Conservation (phyloP, 2,797 vertebrate genomes). For the Decapterus maruadsi region DNA sequence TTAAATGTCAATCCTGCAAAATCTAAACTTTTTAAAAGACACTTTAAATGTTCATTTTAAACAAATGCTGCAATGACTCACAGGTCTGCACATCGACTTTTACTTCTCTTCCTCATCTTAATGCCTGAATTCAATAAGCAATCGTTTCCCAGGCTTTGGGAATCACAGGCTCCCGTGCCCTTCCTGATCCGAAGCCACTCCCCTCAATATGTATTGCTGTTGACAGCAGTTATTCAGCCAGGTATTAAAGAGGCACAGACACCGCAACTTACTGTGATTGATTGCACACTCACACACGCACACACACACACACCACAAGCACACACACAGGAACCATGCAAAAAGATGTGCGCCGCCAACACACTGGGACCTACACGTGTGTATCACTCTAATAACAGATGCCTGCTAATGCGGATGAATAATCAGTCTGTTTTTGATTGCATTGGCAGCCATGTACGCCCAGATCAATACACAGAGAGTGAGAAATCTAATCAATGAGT, state of each 20-base stretch:
- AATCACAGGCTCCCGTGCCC: slow-evolving; percentile 2
- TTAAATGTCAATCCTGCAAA: not conserved
- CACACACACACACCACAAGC: not conserved
- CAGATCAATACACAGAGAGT: slow-evolving; percentile 30
- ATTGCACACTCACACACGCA: slow-evolving; percentile 26
- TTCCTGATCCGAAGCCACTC: slow-evolving; percentile 6
- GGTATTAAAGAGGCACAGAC: slow-evolving; percentile 24
- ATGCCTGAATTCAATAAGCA: slow-evolving; percentile 26
- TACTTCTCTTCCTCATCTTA: not conserved
- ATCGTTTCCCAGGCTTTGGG: not conserved
- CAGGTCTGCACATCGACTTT: not conserved
- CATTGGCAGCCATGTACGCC: slow-evolving; percentile 25
- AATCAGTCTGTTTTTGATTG: slow-evolving; percentile 31
- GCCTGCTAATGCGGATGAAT: slow-evolving; percentile 24
- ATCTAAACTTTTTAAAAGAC: not conserved
- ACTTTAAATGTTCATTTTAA: not conserved
- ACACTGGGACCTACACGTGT: not conserved
- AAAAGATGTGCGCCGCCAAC: not conserved
- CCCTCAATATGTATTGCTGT: slow-evolving; percentile 34
- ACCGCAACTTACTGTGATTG: slow-evolving; percentile 39
- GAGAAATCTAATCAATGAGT: slow-evolving; percentile 18
- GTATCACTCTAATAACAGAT: slow-evolving; percentile 23
- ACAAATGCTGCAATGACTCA: slow-evolving; percentile 1
- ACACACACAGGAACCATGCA: not conserved
- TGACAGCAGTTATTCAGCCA: slow-evolving; percentile 46